These are phyloP conservation scores for Papilio polyxenes DNA, from an alignment of 1,140 invertebrate genomes.

Conservation along the genomic window DNA sequence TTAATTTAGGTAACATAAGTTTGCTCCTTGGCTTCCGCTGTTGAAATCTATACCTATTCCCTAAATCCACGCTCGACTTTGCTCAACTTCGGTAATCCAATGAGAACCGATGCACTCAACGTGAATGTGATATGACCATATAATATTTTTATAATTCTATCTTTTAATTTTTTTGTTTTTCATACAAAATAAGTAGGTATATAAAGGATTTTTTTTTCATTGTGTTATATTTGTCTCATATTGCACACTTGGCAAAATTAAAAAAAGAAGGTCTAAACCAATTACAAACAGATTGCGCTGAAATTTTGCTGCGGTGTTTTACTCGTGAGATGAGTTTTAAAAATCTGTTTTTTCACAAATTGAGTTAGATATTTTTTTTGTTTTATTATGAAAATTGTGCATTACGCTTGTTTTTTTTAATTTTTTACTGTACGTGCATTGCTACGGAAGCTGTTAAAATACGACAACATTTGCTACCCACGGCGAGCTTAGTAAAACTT, in stretches of 20 bases:
- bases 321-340: no score
- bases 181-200: no score
- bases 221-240: no score
- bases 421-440: background rate
- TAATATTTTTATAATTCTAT: background rate
- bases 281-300: no score
- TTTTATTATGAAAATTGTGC: background rate
- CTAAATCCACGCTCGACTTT: background rate
- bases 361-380: no score
- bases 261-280: no score
- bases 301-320: no score
- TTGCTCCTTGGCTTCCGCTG: background rate
- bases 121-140: background rate
- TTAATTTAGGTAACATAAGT: background rate
- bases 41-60: background rate
- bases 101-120: background rate
- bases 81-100: background rate
- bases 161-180: background rate
- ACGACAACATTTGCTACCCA: background rate
- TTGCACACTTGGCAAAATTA: no score
- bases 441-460: background rate
- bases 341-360: no score
- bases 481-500: conserved; percentile 31
- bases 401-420: background rate
- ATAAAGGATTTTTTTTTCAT: no score